phyloP scores from a whole-genome alignment of 2,113 vertebrate genomes.

The Osmerus eperlanus region DNA sequence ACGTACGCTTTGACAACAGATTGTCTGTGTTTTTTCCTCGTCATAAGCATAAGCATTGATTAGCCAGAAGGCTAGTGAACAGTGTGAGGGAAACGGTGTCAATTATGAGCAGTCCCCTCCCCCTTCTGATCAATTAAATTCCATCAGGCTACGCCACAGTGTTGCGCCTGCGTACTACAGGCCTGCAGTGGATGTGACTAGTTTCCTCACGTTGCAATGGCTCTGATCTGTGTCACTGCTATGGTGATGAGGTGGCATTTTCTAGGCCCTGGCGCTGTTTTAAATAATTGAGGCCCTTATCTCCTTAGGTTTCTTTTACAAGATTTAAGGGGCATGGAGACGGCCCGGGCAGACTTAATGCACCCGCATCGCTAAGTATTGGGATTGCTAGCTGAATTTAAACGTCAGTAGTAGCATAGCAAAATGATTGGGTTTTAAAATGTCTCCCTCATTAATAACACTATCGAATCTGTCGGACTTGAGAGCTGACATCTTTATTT shows the following conservation, averaged over 20 bases:
- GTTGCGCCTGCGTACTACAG: too few species aligned
- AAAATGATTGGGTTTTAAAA: constrained; percentile 39
- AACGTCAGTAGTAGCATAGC: constrained; percentile 41
- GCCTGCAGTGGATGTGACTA: too few species aligned
- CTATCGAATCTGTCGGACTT: constrained; percentile 20
- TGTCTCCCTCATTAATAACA: constrained; percentile 43
- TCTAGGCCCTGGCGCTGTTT: constrained; percentile 30
- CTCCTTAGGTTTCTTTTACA: constrained; percentile 37
- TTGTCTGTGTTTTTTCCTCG: too few species aligned
- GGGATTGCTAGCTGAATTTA: constrained; percentile 40
- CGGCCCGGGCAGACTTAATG: constrained; percentile 11
- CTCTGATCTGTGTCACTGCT: constrained; percentile 47
- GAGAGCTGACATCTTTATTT: neutral
- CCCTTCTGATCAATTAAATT: too few species aligned
- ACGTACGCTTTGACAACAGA: too few species aligned
- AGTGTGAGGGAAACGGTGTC: too few species aligned
- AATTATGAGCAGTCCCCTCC: too few species aligned
- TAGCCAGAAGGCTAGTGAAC: too few species aligned
- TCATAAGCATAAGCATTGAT: too few species aligned
- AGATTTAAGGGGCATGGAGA: constrained; percentile 28
- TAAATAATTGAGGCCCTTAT: constrained; percentile 50
- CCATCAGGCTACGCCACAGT: too few species aligned
- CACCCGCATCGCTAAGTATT: constrained; percentile 26
- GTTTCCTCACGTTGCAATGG: constrained; percentile 9
- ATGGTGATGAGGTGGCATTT: constrained; percentile 60